A percentile compares a stretch with the other conserved stretches of the same genome.
Conservation (phyloP, 2,113 vertebrate genomes). For the Oryzias celebensis region DNA sequence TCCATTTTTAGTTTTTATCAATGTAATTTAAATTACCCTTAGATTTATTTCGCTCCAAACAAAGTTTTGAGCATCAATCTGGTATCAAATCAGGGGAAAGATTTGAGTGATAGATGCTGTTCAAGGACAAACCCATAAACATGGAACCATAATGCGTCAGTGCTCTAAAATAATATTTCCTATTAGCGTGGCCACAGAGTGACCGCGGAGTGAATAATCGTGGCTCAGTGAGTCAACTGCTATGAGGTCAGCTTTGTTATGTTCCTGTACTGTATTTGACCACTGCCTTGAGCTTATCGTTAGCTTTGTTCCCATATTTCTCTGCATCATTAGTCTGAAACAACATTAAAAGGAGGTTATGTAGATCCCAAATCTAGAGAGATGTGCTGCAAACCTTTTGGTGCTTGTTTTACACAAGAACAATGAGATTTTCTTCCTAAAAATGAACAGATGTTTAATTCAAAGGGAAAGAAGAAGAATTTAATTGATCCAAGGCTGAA, state of each 20-base stretch:
- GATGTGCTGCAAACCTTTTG: slow-evolving; percentile 19
- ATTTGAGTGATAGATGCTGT: slow-evolving; percentile 60
- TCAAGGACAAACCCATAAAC: slow-evolving; percentile 64
- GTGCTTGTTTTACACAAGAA: slow-evolving; percentile 32
- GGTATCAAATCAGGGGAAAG: slow-evolving; percentile 35
- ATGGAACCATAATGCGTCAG: slow-evolving; percentile 52
- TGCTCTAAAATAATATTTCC: slow-evolving; percentile 53
- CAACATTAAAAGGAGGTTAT: slow-evolving; percentile 39
- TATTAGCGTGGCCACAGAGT: slow-evolving; percentile 56
- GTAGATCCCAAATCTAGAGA: slow-evolving; percentile 24
- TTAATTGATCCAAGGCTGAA: slow-evolving; percentile 69
- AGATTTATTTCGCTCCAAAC: too few species aligned
- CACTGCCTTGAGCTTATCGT: slow-evolving; percentile 31
- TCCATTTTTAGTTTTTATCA: too few species aligned
- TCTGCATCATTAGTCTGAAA: slow-evolving; percentile 26
- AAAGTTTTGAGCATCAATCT: too few species aligned
- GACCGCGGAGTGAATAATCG: slow-evolving; percentile 45
- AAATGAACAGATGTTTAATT: slow-evolving; percentile 63
- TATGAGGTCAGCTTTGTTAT: slow-evolving; percentile 28
- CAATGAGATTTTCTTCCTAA: slow-evolving; percentile 36
- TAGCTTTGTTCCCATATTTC: slow-evolving; percentile 15
- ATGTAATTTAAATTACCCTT: too few species aligned
- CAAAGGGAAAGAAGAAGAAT: slow-evolving; percentile 34
- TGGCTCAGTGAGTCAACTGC: slow-evolving; percentile 55
- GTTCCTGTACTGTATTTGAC: slow-evolving; percentile 4